A percentile compares a stretch with the other conserved stretches of the same genome.
Evolutionary conservation across 1,140 invertebrate species (phyloP).

Genomic region (Pseudomyrmex cubaensis): DNA sequence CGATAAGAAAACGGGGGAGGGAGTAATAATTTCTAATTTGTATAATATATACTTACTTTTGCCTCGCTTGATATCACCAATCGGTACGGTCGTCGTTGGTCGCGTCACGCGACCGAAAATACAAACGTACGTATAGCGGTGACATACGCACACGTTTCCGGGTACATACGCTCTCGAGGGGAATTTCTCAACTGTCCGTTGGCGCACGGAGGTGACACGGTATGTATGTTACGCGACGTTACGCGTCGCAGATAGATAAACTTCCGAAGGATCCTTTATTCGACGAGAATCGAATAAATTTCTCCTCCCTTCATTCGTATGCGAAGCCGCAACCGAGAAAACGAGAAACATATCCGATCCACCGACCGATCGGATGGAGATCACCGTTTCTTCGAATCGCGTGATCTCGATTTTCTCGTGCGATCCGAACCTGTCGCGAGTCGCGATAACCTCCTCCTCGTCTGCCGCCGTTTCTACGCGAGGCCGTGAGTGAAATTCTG

Average conservation of each 20-base stretch:
- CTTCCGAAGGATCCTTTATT: background rate
- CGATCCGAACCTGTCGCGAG: background rate
- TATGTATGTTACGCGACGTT: background rate
- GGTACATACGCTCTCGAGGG: background rate
- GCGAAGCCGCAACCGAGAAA: too few species aligned
- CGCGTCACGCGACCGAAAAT: background rate
- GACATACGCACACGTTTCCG: slow-evolving; percentile 8
- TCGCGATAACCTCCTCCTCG: slow-evolving; percentile 26
- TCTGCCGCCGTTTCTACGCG: background rate
- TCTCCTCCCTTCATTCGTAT: too few species aligned
- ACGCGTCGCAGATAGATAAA: background rate
- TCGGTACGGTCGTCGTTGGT: slow-evolving; percentile 3
- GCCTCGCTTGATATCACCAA: slow-evolving; percentile 10
- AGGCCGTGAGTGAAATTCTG: slow-evolving; percentile 11
- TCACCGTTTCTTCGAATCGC: background rate
- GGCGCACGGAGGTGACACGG: background rate
- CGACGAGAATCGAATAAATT: slow-evolving; percentile 8
- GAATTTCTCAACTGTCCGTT: background rate
- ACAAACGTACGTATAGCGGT: background rate
- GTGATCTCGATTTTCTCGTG: background rate
- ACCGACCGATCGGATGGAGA: background rate
- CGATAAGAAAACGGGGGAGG: too few species aligned
- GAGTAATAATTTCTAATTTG: too few species aligned
- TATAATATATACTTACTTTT: too few species aligned
- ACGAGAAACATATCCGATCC: background rate